Conservation (phyloP, 2,888 invertebrate genomes). For the Morpho achilles region DNA sequence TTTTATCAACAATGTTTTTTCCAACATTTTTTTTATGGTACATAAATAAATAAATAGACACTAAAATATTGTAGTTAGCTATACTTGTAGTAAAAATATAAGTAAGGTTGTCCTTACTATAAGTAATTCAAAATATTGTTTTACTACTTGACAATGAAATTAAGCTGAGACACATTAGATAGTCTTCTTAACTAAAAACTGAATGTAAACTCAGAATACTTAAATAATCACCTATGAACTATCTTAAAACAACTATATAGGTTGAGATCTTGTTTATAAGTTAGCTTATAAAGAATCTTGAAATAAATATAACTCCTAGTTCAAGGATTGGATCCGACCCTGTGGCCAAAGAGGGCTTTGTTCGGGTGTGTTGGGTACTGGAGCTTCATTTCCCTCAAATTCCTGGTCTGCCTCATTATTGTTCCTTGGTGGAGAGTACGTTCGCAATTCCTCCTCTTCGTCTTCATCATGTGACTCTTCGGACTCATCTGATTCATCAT, state of each 20-base stretch:
- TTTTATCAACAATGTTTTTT: no score
- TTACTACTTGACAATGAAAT: no score
- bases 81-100: no score
- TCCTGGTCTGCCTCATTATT: slow-evolving; percentile 66
- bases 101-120: no score
- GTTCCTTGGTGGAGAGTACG: slow-evolving; percentile 62
- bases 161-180: no score
- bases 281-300: not conserved
- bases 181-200: no score
- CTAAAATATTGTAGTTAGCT: no score
- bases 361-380: slow-evolving; percentile 56
- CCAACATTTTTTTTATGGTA: no score
- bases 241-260: not conserved
- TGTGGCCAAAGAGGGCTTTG: slow-evolving; percentile 55
- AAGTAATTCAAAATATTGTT: no score
- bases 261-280: not conserved
- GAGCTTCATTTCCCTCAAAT: slow-evolving; percentile 58
- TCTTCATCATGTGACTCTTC: slow-evolving; percentile 80
- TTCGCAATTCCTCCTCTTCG: slow-evolving; percentile 74
- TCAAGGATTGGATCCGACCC: slow-evolving; percentile 5
- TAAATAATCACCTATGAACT: no score
- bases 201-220: no score
- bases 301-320: not conserved
- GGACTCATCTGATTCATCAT: slow-evolving; percentile 79
- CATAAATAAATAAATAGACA: no score